Conservation (phyloP, 2,113 vertebrate species). For the Scortum barcoo region DNA sequence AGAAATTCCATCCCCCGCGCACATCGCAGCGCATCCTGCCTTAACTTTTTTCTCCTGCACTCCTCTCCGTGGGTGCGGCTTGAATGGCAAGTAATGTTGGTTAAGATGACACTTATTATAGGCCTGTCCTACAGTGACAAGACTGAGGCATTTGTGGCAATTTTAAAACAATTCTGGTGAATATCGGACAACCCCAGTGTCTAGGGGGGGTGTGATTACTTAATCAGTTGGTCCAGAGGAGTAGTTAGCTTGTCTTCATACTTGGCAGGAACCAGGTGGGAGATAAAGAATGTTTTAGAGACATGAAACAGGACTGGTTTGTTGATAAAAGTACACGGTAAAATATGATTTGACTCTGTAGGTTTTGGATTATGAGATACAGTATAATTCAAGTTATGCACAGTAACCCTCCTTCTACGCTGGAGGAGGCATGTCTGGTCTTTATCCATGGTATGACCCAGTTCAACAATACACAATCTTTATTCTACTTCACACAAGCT, state of each 20-base stretch:
- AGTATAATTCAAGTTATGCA: not conserved
- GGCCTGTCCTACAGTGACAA: not conserved
- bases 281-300: not conserved
- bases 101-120: not conserved
- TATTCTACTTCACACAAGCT: not conserved
- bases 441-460: not conserved
- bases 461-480: not conserved
- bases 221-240: not conserved
- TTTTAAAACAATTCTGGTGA: constrained; percentile 6
- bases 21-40: not conserved
- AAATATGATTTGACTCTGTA: not conserved
- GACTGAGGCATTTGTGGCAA: not conserved
- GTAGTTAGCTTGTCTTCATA: not conserved
- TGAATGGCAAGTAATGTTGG: not conserved
- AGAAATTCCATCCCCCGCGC: not conserved
- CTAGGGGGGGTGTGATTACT: not conserved
- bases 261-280: not conserved
- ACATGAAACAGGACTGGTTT: not conserved
- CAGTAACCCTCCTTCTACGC: not conserved
- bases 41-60: not conserved
- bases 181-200: not conserved
- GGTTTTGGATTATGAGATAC: not conserved
- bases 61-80: not conserved
- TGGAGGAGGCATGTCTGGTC: not conserved
- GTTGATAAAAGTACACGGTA: not conserved